These are phyloP conservation scores for Bombycilla garrulus DNA, from an alignment of 2,113 vertebrate species.

Conservation along the genomic window DNA sequence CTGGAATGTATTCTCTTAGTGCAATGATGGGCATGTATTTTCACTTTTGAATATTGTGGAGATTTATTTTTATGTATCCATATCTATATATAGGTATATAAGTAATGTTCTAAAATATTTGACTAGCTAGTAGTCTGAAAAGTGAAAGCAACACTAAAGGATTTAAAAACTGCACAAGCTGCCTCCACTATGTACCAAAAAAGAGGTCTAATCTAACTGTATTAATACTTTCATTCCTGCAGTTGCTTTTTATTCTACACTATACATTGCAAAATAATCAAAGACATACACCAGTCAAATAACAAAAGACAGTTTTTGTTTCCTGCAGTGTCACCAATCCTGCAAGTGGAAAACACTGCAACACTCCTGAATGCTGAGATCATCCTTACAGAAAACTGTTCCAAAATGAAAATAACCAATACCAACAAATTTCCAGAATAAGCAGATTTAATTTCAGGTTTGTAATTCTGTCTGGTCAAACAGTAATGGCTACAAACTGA, in stretches of 20 bases:
- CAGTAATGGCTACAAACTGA: neutral
- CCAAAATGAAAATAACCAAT: neutral
- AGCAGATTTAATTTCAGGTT: neutral
- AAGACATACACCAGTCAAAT: neutral
- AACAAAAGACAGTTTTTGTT: neutral
- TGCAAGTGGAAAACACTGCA: conserved; percentile 12
- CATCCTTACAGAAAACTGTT: neutral
- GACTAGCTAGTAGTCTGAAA: neutral
- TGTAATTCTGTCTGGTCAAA: neutral
- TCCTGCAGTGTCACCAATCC: neutral
- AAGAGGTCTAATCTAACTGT: neutral
- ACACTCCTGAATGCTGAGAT: neutral
- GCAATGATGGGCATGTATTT: neutral
- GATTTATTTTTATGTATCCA: neutral
- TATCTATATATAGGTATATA: neutral
- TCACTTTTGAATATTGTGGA: neutral
- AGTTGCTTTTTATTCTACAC: neutral
- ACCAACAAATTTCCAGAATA: neutral
- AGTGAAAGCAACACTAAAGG: neutral
- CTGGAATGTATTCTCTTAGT: neutral
- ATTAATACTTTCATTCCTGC: neutral
- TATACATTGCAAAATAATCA: neutral
- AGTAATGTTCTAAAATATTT: neutral
- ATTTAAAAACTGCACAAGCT: neutral
- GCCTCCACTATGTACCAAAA: neutral